phyloP scores from a whole-genome alignment of 2,797 vertebrate species.

The Urosaurus nigricauda region DNA sequence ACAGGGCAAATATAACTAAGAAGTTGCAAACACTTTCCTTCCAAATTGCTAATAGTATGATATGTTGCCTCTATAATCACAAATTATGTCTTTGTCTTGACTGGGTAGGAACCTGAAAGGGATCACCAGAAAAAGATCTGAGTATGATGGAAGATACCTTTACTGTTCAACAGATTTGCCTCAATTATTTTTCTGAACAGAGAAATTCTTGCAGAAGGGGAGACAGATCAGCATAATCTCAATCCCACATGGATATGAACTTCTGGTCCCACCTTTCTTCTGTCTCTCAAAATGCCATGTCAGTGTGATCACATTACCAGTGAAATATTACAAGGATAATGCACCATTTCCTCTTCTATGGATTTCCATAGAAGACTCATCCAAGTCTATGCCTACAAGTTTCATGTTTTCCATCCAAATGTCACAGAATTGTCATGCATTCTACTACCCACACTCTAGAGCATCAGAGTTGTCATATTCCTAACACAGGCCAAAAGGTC shows the following conservation, averaged over 20 bases:
- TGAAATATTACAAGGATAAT: neutral
- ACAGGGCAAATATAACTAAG: neutral
- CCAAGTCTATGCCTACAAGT: neutral
- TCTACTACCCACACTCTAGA: too few relatives aligned
- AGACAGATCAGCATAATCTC: neutral
- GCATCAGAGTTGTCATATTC: neutral
- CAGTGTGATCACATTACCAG: neutral
- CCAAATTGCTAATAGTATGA: neutral
- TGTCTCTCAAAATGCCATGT: neutral
- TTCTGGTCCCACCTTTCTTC: neutral
- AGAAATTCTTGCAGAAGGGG: neutral
- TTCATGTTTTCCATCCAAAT: neutral
- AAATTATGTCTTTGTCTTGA: neutral
- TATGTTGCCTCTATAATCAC: neutral
- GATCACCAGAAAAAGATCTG: neutral
- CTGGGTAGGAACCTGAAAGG: neutral
- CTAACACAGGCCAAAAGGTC: neutral
- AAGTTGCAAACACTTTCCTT: neutral
- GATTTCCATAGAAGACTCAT: neutral
- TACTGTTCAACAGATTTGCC: neutral
- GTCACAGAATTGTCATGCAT: neutral
- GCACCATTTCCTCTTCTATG: neutral
- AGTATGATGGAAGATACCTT: neutral
- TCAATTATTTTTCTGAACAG: neutral
- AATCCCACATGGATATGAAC: neutral